Evolutionary conservation across 1,140 invertebrate genomes (phyloP).

Genomic region (Coptotermes formosanus): DNA sequence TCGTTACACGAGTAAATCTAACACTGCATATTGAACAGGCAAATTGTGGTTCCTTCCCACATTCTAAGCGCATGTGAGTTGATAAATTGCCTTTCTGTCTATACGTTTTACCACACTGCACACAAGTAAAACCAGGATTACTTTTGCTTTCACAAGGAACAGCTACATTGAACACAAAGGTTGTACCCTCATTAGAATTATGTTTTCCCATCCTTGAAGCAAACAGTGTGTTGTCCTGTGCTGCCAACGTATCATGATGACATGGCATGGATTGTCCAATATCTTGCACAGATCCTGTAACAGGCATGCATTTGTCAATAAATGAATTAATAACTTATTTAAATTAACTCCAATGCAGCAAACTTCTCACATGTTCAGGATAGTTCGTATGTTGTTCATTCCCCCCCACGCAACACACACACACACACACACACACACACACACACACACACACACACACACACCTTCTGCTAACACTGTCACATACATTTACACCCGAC

Average conservation of each 20-base stretch:
- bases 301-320: neutral
- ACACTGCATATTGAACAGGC: constrained; percentile 71
- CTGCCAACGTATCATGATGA: neutral
- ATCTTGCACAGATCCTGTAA: neutral
- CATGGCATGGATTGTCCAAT: neutral
- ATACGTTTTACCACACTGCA: constrained; percentile 15
- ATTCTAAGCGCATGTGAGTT: constrained; percentile 45
- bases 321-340: too few relatives aligned
- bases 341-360: too few relatives aligned
- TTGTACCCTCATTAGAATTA: neutral
- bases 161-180: neutral
- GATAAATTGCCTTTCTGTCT: constrained; percentile 17
- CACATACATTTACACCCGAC: too few relatives aligned
- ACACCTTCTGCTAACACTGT: too few relatives aligned
- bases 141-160: neutral
- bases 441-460: too few relatives aligned
- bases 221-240: neutral
- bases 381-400: too few relatives aligned
- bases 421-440: too few relatives aligned
- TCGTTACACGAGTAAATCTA: constrained; percentile 31
- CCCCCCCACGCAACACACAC: too few relatives aligned
- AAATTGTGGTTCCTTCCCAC: constrained; percentile 79
- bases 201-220: neutral
- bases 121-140: neutral
- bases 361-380: too few relatives aligned